Base-by-base conservation (phyloP, 2,113 vertebrate species). In the Sisor rabdophorus region DNA sequence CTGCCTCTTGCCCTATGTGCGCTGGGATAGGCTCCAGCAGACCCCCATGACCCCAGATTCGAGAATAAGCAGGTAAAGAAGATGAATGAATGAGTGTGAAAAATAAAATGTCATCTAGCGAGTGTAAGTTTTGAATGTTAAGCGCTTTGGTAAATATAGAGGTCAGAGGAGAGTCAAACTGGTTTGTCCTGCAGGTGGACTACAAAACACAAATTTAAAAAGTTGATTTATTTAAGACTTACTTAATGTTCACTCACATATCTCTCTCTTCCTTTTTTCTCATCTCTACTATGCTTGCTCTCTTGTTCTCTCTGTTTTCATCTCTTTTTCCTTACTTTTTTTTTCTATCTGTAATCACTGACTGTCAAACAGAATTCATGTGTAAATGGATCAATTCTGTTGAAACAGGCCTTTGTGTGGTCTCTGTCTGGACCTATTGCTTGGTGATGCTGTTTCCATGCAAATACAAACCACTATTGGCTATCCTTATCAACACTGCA, bases 401-500 rank as follows among this genome's bases (percentile, higher is more conserved):
- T 54, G 19, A 65, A 74, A 63, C 64, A 20, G 15, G 26, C 61
- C 55, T 56, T 55, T 56, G 54, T 59, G 5, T n/a, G 22, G 0
- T 28, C 50, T 58, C 60, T 17, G 13, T 30, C 65, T 61, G 20
- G 13, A 40, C 15, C 40, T 52, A 30, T 26, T 76, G 20, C 20
- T 15, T 71, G 17, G 16, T 53, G 44, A 61, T 61, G 44, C 58
- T 28, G 61, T 74, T 74, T 19, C 22, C 65, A 77, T 68, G 28
- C 48, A 71, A 47, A 71, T 32, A 32, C 16, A 72, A 63, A 64
- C 11, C 32, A 72, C 69, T n/a, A n/a, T 44, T 22, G 17, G 17
- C 11, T 13, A 50, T 30, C 17, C 0, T 22, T 32, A 71, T 22
- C 47, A 78, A 36, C 13, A 61, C 8, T 36, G 32, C 5, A 71